phyloP scores from a whole-genome alignment of 2,113 vertebrate species.

The Poeciliopsis prolifica region DNA sequence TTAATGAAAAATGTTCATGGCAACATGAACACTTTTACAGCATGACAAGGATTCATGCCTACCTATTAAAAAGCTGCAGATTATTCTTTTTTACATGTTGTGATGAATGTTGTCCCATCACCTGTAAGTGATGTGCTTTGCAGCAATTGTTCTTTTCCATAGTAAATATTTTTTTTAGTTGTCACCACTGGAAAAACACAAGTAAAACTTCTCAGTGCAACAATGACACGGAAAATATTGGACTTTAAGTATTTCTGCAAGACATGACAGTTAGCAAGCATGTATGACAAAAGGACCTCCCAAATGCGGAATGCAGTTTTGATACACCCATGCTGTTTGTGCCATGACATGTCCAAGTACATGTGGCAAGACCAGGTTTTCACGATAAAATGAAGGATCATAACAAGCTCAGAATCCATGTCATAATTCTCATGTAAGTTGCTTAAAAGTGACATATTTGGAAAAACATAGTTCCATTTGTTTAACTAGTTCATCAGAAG shows the following conservation, averaged over 20 bases:
- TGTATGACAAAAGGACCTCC: background rate
- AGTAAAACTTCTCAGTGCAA: background rate
- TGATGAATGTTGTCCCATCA: background rate
- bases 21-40: background rate
- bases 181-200: background rate
- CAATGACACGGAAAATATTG: background rate
- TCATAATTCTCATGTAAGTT: too few relatives aligned
- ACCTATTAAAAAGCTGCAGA: background rate
- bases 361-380: too few relatives aligned
- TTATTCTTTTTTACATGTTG: background rate
- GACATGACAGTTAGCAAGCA: background rate
- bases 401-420: background rate
- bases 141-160: background rate
- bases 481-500: background rate
- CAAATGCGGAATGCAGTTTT: slow-evolving; percentile 1
- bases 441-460: too few relatives aligned
- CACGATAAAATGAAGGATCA: background rate
- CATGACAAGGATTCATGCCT: background rate
- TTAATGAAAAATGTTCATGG: background rate
- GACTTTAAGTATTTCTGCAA: background rate
- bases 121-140: background rate
- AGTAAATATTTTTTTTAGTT: too few relatives aligned
- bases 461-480: too few relatives aligned
- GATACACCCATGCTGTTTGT: background rate
- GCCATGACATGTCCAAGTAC: background rate